phyloP scores from a whole-genome alignment of 1,140 invertebrate species.

The Cephus cinctus region DNA sequence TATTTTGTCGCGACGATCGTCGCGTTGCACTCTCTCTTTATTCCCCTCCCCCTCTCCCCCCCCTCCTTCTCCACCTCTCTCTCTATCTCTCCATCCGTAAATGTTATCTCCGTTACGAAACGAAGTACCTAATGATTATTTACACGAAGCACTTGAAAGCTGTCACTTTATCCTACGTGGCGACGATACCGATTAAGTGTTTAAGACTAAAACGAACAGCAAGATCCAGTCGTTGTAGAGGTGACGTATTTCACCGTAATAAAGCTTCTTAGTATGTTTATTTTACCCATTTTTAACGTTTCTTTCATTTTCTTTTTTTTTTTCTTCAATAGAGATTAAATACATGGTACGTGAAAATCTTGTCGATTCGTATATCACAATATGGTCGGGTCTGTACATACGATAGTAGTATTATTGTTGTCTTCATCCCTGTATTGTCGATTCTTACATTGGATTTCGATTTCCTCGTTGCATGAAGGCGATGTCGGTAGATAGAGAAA shows the following conservation, averaged over 20 bases:
- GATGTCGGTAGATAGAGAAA: constrained; percentile 54
- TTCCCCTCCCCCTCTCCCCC: too few relatives aligned
- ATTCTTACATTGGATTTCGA: constrained; percentile 35
- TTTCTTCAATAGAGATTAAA: too few relatives aligned
- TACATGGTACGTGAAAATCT: not conserved
- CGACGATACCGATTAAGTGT: constrained; percentile 31
- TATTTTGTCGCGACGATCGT: constrained; percentile 1
- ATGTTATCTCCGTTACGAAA: too few relatives aligned
- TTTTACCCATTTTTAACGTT: constrained; percentile 15
- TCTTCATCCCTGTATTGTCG: constrained; percentile 58
- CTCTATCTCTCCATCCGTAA: too few relatives aligned
- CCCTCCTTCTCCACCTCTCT: too few relatives aligned
- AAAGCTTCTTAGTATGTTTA: constrained; percentile 19
- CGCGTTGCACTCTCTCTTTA: too few relatives aligned
- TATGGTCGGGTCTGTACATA: constrained; percentile 49
- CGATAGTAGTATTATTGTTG: constrained; percentile 53
- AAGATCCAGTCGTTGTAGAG: constrained; percentile 43
- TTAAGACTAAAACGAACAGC: constrained; percentile 21
- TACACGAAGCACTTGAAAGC: constrained; percentile 34
- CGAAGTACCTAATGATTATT: constrained; percentile 36
- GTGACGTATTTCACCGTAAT: constrained; percentile 23
- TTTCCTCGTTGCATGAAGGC: constrained; percentile 50
- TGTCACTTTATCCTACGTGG: constrained; percentile 29
- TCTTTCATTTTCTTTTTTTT: constrained; percentile 12
- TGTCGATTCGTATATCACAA: constrained; percentile 47